Percentiles rank a stretch among this genome's conserved stretches.
Evolutionary conservation across 2,113 vertebrate species (phyloP).

Genomic region (Salminus brasiliensis): DNA sequence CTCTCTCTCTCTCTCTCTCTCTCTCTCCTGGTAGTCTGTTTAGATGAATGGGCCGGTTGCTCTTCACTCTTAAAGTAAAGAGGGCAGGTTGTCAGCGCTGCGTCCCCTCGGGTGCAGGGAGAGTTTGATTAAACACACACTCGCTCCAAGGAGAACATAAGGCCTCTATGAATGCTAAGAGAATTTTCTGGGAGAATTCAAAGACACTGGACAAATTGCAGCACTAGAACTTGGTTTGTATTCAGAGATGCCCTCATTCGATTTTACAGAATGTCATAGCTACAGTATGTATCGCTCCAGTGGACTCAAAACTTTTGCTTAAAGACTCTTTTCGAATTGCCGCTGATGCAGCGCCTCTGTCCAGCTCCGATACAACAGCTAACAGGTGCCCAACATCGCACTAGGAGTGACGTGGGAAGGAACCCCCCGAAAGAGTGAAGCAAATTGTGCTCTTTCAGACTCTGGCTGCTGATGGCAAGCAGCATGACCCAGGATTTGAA

Average conservation of each 20-base stretch:
- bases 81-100: constrained; percentile 11
- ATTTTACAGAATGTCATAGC: constrained; percentile 13
- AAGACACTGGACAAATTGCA: not conserved
- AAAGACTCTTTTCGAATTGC: no score
- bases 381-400: no score
- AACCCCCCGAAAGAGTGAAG: no score
- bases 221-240: not conserved
- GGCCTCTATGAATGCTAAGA: constrained; percentile 22
- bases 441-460: no score
- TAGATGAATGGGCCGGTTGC: constrained; percentile 7
- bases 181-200: constrained; percentile 19
- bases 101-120: constrained; percentile 28
- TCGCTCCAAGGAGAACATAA: constrained; percentile 21
- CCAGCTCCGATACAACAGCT: no score
- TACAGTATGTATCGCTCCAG: not conserved
- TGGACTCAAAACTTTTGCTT: not conserved
- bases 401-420: no score
- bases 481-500: no score
- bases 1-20: not conserved
- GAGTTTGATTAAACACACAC: constrained; percentile 33
- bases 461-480: no score
- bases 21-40: not conserved
- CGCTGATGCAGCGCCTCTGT: no score
- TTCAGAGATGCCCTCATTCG: constrained; percentile 18
- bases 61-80: constrained; percentile 21